Evolutionary conservation across 30 jellyfish, hydroid and myxozoan genomes (phyloP).

Genomic region (Phacellophora camtschatica): DNA sequence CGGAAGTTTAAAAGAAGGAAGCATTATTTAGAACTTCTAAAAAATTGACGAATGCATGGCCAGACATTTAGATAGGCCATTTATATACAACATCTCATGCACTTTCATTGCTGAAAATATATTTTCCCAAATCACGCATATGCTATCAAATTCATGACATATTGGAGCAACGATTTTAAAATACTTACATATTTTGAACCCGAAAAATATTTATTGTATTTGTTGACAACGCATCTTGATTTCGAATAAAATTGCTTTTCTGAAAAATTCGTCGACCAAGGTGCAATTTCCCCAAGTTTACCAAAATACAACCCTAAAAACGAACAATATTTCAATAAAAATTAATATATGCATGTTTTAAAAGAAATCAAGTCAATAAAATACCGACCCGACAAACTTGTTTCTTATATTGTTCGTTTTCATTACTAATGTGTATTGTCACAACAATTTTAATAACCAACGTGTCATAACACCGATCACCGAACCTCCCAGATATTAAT

Average conservation of each 20-base stretch:
- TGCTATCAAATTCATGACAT: neutral
- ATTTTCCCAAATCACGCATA: neutral
- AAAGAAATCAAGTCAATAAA: too few relatives aligned
- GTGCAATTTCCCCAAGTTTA: slow-evolving; percentile 47
- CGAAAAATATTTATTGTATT: neutral
- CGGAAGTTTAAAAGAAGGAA: too few relatives aligned
- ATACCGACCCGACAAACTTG: too few relatives aligned
- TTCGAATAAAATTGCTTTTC: slow-evolving; percentile 1
- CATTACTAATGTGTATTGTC: too few relatives aligned
- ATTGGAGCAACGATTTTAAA: neutral
- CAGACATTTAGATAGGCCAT: too few relatives aligned
- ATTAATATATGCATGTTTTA: too few relatives aligned
- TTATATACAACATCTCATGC: neutral
- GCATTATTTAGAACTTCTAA: too few relatives aligned
- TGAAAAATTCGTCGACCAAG: slow-evolving; percentile 39
- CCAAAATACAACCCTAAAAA: slow-evolving; percentile 46
- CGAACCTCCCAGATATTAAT: too few relatives aligned
- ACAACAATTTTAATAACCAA: too few relatives aligned
- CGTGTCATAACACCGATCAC: too few relatives aligned
- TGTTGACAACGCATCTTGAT: slow-evolving; percentile 1
- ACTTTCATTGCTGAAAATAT: neutral
- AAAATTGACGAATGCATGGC: too few relatives aligned
- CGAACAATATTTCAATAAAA: neutral
- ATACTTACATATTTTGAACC: slow-evolving; percentile 43
- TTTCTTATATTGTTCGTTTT: too few relatives aligned